Evolutionary conservation across 2,888 invertebrate species (phyloP).

Genomic region (Pseudoips prasinana): DNA sequence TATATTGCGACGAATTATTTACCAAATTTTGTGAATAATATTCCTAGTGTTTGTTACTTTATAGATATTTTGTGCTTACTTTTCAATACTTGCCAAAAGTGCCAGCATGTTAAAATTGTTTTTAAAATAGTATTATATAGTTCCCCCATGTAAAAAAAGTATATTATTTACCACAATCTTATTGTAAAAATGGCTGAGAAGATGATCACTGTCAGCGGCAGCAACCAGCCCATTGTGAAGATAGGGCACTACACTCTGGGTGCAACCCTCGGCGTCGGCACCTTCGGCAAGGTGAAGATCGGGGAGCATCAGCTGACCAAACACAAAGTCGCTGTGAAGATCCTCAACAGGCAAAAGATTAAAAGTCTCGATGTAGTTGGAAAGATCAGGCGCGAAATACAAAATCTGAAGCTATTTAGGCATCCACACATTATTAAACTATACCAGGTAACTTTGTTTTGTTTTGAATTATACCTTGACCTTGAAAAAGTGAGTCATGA

Average conservation of each 20-base stretch:
- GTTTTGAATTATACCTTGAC: constrained; percentile 15
- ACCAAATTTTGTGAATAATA: too few species aligned
- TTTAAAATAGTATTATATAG: too few species aligned
- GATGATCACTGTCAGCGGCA: constrained; percentile 59
- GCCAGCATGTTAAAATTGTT: too few species aligned
- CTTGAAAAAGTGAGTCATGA: constrained; percentile 22
- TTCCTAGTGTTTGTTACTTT: too few species aligned
- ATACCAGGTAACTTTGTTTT: constrained; percentile 83
- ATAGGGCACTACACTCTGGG: constrained; percentile 99
- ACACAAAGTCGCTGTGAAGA: constrained; percentile 99
- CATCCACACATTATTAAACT: constrained; percentile 99
- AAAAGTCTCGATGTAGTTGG: constrained; percentile 99
- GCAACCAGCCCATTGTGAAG: constrained; percentile 91
- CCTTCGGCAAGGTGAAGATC: constrained; percentile 99
- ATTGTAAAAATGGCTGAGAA: constrained; percentile 65
- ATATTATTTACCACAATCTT: too few species aligned
- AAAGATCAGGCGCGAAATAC: constrained; percentile 98
- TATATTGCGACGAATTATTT: too few species aligned
- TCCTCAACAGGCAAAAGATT: constrained; percentile 98
- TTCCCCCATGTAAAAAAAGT: too few species aligned
- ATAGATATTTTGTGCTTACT: too few species aligned
- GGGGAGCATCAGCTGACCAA: constrained; percentile 98
- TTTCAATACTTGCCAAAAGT: too few species aligned
- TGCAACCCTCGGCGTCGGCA: constrained; percentile 94
- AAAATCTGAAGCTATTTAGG: constrained; percentile 99